These are phyloP conservation scores for Nasonia oneida DNA, from an alignment of 2,888 invertebrate genomes.

Conservation along the genomic window DNA sequence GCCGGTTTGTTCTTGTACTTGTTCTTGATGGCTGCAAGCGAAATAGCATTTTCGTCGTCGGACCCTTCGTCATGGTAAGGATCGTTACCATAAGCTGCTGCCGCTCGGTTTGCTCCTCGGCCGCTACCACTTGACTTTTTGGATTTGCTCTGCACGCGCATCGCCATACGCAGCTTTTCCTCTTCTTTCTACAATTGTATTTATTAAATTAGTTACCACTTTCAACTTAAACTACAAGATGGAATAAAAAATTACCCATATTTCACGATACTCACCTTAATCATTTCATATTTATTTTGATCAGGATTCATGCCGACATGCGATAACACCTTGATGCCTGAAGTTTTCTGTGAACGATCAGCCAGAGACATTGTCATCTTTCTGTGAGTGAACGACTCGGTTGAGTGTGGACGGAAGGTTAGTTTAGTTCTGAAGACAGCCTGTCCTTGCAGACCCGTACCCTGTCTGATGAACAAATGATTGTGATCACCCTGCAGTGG, in stretches of 20 bases:
- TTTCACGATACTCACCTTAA: constrained; percentile 84
- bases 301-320: constrained; percentile 97
- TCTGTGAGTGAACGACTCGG: constrained; percentile 98
- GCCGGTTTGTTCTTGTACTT: constrained; percentile 91
- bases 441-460: constrained; percentile 98
- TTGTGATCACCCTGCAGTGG: constrained; percentile 97
- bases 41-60: constrained; percentile 96
- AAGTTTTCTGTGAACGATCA: constrained; percentile 95
- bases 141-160: constrained; percentile 86
- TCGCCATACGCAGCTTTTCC: constrained; percentile 94
- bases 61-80: constrained; percentile 88
- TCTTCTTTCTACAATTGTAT: constrained; percentile 90
- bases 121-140: constrained; percentile 80
- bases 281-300: constrained; percentile 92
- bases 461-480: constrained; percentile 98
- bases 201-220: neutral
- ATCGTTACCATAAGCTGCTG: constrained; percentile 80
- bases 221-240: neutral
- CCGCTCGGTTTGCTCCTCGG: constrained; percentile 78
- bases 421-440: constrained; percentile 98
- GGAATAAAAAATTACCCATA: too few relatives aligned
- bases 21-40: constrained; percentile 96
- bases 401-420: constrained; percentile 98
- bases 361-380: constrained; percentile 99
- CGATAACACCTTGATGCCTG: constrained; percentile 97